phyloP scores from a whole-genome alignment of 2,797 vertebrate genomes.

The Pogoniulus pusillus region DNA sequence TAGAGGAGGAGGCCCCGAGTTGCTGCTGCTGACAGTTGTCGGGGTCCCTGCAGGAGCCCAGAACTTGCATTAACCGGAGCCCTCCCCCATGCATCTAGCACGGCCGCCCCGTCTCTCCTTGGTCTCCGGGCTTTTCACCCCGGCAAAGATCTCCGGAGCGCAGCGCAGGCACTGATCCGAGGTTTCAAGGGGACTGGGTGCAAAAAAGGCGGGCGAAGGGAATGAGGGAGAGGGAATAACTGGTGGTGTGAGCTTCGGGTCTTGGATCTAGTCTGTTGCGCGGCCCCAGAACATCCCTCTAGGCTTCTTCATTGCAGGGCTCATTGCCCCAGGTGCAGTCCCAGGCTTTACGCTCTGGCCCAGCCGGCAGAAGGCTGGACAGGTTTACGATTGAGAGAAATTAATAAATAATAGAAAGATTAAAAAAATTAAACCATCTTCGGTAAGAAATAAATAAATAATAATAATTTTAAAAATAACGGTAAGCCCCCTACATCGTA shows the following conservation, averaged over 20 bases:
- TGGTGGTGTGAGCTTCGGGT: conserved; percentile 42
- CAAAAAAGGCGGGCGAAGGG: conserved; percentile 31
- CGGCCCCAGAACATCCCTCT: conserved; percentile 70
- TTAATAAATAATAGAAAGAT: conserved; percentile 56
- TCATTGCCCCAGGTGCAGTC: conserved; percentile 65
- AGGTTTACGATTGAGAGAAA: not conserved
- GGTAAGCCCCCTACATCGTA: conserved; percentile 34
- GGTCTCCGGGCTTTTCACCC: not conserved
- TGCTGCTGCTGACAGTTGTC: conserved; percentile 55
- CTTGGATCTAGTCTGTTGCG: conserved; percentile 60
- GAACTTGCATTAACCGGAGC: conserved; percentile 84
- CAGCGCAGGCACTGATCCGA: conserved; percentile 46
- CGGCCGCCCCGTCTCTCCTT: conserved; percentile 56
- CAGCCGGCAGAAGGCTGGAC: conserved; percentile 18
- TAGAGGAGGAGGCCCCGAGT: conserved; percentile 64
- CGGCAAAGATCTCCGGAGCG: conserved; percentile 31
- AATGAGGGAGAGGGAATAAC: conserved; percentile 1
- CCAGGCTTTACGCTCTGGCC: conserved; percentile 51
- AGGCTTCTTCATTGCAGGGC: conserved; percentile 52
- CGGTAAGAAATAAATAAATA: conserved; percentile 37
- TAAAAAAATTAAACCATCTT: conserved; percentile 62
- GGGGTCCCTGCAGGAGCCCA: conserved; percentile 74
- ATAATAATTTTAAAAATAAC: not conserved
- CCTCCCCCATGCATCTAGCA: conserved; percentile 79
- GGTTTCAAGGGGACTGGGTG: conserved; percentile 53